These are phyloP conservation scores for Anableps anableps DNA, from an alignment of 2,797 vertebrate genomes.

Conservation along the genomic window DNA sequence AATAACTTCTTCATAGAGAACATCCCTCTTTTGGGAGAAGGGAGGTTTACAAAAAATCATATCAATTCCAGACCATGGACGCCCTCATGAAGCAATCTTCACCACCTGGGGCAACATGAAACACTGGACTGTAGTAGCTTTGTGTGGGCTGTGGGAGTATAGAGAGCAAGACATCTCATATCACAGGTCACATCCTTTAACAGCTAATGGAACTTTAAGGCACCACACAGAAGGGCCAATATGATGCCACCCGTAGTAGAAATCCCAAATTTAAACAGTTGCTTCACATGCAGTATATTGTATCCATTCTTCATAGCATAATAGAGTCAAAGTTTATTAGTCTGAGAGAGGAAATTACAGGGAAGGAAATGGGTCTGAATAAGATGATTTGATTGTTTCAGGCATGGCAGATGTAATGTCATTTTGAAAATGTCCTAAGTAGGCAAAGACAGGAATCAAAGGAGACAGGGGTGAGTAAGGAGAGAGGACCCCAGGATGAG, in stretches of 20 bases:
- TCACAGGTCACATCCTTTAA: neutral
- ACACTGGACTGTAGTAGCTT: too few relatives aligned
- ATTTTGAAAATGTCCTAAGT: neutral
- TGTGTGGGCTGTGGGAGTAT: neutral
- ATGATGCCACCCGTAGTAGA: neutral
- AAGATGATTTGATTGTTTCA: slow-evolving; percentile 1
- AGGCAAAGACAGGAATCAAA: neutral
- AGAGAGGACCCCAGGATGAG: neutral
- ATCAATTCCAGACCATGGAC: too few relatives aligned
- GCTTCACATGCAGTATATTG: neutral
- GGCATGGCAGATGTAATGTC: slow-evolving; percentile 1
- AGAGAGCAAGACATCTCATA: neutral
- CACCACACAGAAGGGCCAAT: neutral
- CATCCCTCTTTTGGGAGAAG: too few relatives aligned
- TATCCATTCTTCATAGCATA: neutral
- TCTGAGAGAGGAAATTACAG: neutral
- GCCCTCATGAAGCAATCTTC: too few relatives aligned
- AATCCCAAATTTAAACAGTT: neutral
- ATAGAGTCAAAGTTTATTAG: slow-evolving; percentile 1
- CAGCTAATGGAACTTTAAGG: neutral
- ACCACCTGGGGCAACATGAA: too few relatives aligned
- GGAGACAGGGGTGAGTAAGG: neutral
- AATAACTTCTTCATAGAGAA: too few relatives aligned
- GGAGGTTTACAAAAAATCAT: too few relatives aligned
- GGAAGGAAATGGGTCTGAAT: slow-evolving; percentile 21